A percentile compares a stretch with the other conserved stretches of the same genome.
Conservation (phyloP, 2,113 vertebrate species). For the Xenopus tropicalis region DNA sequence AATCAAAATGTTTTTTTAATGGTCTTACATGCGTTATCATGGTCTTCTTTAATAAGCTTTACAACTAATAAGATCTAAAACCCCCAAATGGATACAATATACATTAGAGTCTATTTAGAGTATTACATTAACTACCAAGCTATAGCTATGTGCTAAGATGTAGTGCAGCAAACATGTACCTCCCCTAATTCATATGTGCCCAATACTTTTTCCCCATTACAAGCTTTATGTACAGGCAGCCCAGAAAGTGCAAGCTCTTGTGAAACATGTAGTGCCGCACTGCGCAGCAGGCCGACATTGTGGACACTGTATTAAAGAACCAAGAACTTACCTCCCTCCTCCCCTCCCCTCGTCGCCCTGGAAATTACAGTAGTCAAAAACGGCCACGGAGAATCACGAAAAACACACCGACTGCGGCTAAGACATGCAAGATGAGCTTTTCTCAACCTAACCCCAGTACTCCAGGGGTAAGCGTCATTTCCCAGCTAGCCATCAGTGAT, state of each 20-base stretch:
- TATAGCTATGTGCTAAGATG: too few species aligned
- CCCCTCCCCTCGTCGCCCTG: conserved; percentile 9
- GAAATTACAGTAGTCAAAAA: background rate
- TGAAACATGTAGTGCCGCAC: background rate
- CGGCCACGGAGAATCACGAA: background rate
- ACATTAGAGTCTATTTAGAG: too few species aligned
- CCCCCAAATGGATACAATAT: too few species aligned
- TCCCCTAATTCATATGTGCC: too few species aligned
- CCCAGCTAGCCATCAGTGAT: background rate
- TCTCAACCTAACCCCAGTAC: conserved; percentile 3
- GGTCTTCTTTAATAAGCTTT: too few species aligned
- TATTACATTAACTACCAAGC: too few species aligned
- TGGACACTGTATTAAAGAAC: background rate
- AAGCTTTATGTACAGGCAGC: too few species aligned
- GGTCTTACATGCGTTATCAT: too few species aligned
- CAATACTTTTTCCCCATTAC: too few species aligned
- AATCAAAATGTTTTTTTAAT: too few species aligned
- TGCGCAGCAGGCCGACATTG: background rate
- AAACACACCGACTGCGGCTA: background rate
- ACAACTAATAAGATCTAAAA: too few species aligned
- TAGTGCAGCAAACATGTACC: too few species aligned
- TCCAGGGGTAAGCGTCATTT: background rate
- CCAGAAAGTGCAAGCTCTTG: background rate
- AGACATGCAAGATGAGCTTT: background rate
- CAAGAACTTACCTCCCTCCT: conserved; percentile 19